Evolutionary conservation across 2,113 vertebrate species (phyloP), one percentile per base, ranked within the genome.

Genomic region (Spilogale gracilis): DNA sequence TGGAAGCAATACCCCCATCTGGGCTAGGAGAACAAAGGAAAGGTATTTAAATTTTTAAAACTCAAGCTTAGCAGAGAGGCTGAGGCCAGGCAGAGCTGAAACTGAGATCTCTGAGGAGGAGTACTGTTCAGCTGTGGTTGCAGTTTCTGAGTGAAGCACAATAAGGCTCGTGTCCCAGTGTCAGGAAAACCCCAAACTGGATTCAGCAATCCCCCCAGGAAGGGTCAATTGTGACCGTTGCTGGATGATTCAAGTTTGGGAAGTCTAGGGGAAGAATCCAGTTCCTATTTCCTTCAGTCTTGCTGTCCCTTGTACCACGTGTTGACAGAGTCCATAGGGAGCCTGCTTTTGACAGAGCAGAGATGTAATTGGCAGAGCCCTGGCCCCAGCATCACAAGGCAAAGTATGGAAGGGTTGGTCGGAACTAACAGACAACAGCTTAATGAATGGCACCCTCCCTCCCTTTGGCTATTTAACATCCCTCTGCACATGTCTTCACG

Each of bases 1-100:
- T 92, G 84, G 38, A 87, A 94, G 65, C n/a, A 50, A 23, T 54
- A 50, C 5, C 73, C 45, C 7, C 30, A 2, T 25, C 80, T 81
- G 48, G 71, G 14, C 11, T 67, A 30, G 25, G 56, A 90, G 48
- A 86, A 52, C 73, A 63, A 80, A 95, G 32, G 30, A 23, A 43
- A 65, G 56, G 2, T 65, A 38, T 43, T 95, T 25, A 92, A 93
- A 65, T 80, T 18, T 73, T 80, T 48, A 63, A 89, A 73, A 85
- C 69, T 65, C 63, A 50, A 52, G 50, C 25, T 93, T 52, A 45
- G 48, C 14, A 0, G 20, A 74, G 80, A 58, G 14, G 58, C 58
- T 38, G 38, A 32, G 73, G 18, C 11, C 38, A 13, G 63, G 89
- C 21, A 32, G 21, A 89, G 78, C 43, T 18, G 21, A 89, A 48